Evolutionary conservation across 2,113 vertebrate genomes (phyloP), one percentile per base, ranked within the genome.

Genomic region (Synodontis membranacea): DNA sequence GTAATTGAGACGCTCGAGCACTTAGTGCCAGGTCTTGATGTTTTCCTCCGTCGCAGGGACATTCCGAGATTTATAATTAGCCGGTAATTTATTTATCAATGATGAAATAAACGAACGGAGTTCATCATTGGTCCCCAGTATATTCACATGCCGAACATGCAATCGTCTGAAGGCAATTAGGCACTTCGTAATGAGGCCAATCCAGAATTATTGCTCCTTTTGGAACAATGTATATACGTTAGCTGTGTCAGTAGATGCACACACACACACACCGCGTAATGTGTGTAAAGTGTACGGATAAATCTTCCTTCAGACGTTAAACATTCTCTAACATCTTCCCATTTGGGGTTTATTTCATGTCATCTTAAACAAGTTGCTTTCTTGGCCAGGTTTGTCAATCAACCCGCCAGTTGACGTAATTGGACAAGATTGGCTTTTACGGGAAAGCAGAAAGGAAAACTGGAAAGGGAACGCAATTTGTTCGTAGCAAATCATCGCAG

Each of bases 141-240:
- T 91, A 93, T 93, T 94, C 93, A 93, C 92, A 93, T 92, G 93
- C 86, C 28, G 12, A 64, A 92, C 23, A 85, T 92, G 58, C 28
- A 93, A 95, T 92, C 91, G 91, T 93, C 94, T 92, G 84, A 93
- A 91, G 87, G 86, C 91, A 88, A 94, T 93, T 94, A 92, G 88
- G 90, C 89, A 92, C 89, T 90, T 89, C 85, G 60, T 89, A 62
- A 92, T 89, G 89, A 90, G 93, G 91, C 72, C 83, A 75, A 86
- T 87, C 44, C 25, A 87, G 88, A 89, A 83, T 87, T 89, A 89
- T 89, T 82, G 86, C 88, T 79, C 72, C 75, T 48, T 68, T 87
- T 83, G 80, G 82, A 85, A 81, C 83, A 78, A 86, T 87, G 66
- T 70, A 74, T 86, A 78, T 76, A 31, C 44, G 76, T 85, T 81